Evolutionary conservation across 2,888 invertebrate species (phyloP), one percentile per base, ranked within the genome.

Genomic region (Microdon myrmicae): DNA sequence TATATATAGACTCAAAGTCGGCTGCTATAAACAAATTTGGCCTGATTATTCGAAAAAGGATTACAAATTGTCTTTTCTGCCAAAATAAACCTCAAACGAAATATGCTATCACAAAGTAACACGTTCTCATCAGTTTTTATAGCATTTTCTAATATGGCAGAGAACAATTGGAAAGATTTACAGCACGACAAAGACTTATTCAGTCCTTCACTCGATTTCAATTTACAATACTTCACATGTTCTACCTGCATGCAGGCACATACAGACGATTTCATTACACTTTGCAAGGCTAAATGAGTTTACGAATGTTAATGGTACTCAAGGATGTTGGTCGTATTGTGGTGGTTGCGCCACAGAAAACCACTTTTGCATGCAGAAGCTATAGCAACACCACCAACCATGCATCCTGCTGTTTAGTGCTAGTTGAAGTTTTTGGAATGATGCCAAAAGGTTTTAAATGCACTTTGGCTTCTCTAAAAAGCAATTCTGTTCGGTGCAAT

Each of bases 401-500:
- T 51, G 48, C 35, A 58, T 56, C 45, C 58, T 51, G 39, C 34
- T 47, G 45, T 39, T 54, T 17, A 39, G 38, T 53, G 31, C 44
- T 37, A 53, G 45, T 45, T 47, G 35, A 47, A 45, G 51, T 51
- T 51, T 39, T 58, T 64, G 64, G 64, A 56, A 45, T 47, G 20
- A 32, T 64, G 64, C 64, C 64, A 64, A 41, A 9, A 25, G 45
- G 51, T 51, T 45, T 64, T 45, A 47, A 64, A 64, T 51, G 58
- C 45, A 56, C 61, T 58, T 56, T 58, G 58, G 45, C 31, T 58
- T 45, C 35, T 12, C 34, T 45, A 56, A 38, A 56, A 64, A 45
- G 35, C 26, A 53, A 41, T 47, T 56, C 58, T 35, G 44, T 31
- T 56, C 9, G 45, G 32, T 56, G 56, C 29, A 35, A 49, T 45